Evolutionary conservation across 1,140 invertebrate genomes (phyloP).

Genomic region (Phthorimaea operculella): DNA sequence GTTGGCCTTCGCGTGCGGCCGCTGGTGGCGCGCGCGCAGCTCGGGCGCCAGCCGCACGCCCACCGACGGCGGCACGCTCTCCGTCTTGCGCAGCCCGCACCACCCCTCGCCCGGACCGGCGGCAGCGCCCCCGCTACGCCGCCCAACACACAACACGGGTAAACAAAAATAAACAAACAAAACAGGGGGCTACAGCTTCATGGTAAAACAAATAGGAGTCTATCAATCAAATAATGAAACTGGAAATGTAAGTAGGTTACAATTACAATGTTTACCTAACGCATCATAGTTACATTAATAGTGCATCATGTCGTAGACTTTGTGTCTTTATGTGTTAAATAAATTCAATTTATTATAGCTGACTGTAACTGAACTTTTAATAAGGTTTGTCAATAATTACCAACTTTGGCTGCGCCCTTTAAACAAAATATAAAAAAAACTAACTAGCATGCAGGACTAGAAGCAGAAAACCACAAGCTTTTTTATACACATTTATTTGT

Average conservation of each 20-base stretch:
- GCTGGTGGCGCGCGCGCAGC: slow-evolving; percentile 49
- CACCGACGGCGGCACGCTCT: slow-evolving; percentile 57
- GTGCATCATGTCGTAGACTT: too few species aligned
- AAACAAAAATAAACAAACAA: slow-evolving; percentile 41
- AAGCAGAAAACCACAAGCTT: slow-evolving; percentile 63
- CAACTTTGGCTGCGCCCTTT: slow-evolving; percentile 33
- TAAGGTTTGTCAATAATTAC: too few species aligned
- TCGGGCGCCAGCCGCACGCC: slow-evolving; percentile 50
- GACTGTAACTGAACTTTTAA: too few species aligned
- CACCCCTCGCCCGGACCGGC: slow-evolving; percentile 43
- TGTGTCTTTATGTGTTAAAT: too few species aligned
- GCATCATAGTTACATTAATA: too few species aligned
- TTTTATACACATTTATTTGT: slow-evolving; percentile 65
- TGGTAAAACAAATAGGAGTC: background rate
- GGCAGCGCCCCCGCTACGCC: slow-evolving; percentile 40
- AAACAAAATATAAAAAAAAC: slow-evolving; percentile 32
- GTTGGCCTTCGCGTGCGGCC: slow-evolving; percentile 72
- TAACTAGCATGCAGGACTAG: slow-evolving; percentile 61
- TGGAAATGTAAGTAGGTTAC: too few species aligned
- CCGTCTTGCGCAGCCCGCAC: slow-evolving; percentile 49
- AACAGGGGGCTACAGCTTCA: slow-evolving; percentile 26
- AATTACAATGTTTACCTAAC: too few species aligned
- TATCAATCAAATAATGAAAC: background rate
- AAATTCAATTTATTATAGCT: too few species aligned
- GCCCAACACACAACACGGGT: slow-evolving; percentile 46